Conservation (phyloP, 2,797 vertebrate genomes). For the Uromys caudimaculatus region DNA sequence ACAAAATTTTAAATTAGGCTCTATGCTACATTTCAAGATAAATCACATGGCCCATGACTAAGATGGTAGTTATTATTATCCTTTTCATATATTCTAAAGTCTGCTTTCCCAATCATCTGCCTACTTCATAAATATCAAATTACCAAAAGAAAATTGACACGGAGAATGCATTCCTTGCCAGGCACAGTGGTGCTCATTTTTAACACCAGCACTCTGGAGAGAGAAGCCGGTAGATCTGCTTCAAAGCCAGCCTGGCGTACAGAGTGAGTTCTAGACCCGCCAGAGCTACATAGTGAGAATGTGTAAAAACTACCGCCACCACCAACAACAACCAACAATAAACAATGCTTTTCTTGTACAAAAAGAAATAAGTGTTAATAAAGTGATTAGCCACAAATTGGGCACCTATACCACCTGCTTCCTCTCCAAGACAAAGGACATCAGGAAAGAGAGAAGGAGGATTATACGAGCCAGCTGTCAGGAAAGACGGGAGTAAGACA, state of each 20-base stretch:
- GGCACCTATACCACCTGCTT: background rate
- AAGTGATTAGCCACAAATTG: background rate
- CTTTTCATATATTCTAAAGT: background rate
- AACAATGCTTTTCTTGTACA: background rate
- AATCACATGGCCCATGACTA: background rate
- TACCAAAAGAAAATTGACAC: slow-evolving; percentile 44
- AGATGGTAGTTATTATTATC: background rate
- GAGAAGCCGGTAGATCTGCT: background rate
- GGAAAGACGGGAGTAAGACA: too few relatives aligned
- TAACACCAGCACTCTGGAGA: background rate
- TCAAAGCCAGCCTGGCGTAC: background rate
- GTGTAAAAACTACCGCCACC: background rate
- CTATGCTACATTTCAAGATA: background rate
- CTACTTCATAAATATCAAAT: slow-evolving; percentile 53
- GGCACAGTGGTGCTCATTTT: background rate
- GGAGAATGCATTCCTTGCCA: background rate
- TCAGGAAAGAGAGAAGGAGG: background rate
- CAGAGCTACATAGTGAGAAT: background rate
- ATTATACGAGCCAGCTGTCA: background rate
- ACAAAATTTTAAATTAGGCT: background rate
- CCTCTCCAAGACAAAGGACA: background rate
- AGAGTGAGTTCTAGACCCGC: background rate
- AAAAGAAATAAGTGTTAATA: background rate
- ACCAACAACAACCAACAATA: background rate
- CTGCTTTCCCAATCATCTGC: slow-evolving; percentile 48